phyloP scores from a whole-genome alignment of 2,113 vertebrate genomes.

The Meleagris gallopavo region DNA sequence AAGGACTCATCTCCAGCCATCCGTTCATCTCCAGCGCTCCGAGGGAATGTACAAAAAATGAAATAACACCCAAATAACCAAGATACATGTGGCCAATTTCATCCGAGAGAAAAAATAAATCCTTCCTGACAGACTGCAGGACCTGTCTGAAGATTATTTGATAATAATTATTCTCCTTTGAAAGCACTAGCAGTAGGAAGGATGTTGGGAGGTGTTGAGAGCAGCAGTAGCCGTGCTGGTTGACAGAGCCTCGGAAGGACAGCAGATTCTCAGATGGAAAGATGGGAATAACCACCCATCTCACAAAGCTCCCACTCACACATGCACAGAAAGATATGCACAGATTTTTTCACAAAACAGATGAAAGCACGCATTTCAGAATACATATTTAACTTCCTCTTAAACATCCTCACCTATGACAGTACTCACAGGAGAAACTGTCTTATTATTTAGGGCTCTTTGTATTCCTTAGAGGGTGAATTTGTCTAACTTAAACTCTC shows the following conservation, averaged over 20 bases:
- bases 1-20: neutral
- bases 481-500: conserved; percentile 32
- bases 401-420: neutral
- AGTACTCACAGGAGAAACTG: conserved; percentile 10
- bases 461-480: conserved; percentile 17
- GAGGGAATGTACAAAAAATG: conserved; percentile 16
- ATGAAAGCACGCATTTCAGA: conserved; percentile 29
- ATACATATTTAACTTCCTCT: neutral
- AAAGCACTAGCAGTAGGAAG: neutral
- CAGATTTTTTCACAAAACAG: neutral
- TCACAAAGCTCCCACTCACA: conserved; percentile 34
- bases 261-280: neutral
- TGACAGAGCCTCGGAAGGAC: neutral
- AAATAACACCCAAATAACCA: conserved; percentile 34
- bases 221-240: neutral
- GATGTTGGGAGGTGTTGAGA: neutral
- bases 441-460: conserved; percentile 26
- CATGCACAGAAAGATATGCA: conserved; percentile 13
- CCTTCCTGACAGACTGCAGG: conserved; percentile 25
- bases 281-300: neutral
- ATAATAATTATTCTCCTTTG: conserved; percentile 37
- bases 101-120: conserved; percentile 42
- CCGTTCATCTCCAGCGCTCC: neutral
- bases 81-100: conserved; percentile 35
- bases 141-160: conserved; percentile 28